phyloP scores from a whole-genome alignment of 35 echinoderm and acorn worm genomes.

The Strongylocentrotus purpuratus region DNA sequence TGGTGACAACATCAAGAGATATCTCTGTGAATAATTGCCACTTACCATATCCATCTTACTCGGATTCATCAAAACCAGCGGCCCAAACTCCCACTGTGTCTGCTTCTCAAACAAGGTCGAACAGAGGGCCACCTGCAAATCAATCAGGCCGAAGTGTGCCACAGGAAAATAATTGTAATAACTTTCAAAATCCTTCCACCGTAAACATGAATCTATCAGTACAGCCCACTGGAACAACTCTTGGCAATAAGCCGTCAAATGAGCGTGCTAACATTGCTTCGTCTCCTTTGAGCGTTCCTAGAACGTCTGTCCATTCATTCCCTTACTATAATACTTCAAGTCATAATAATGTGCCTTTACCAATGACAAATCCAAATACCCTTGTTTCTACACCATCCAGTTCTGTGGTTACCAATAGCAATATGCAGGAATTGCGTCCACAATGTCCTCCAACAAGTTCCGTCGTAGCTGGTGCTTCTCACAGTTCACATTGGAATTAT shows the following conservation, averaged over 20 bases:
- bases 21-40: neutral
- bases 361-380: neutral
- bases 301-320: neutral
- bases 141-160: neutral
- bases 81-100: neutral
- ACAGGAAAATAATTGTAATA: neutral
- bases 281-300: neutral
- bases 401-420: neutral
- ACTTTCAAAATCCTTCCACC: neutral
- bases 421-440: neutral
- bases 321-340: neutral
- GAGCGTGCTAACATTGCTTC: neutral
- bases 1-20: neutral
- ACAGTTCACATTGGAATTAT: slow-evolving; percentile 2
- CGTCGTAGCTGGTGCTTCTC: neutral
- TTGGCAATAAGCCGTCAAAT: neutral
- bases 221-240: neutral
- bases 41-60: neutral
- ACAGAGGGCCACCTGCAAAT: neutral
- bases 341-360: neutral
- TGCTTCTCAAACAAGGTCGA: neutral
- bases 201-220: neutral
- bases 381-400: neutral
- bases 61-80: neutral
- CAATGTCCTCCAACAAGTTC: neutral